These are phyloP conservation scores for Chaitophorus viminalis DNA, from an alignment of 2,888 invertebrate genomes.

Conservation along the genomic window DNA sequence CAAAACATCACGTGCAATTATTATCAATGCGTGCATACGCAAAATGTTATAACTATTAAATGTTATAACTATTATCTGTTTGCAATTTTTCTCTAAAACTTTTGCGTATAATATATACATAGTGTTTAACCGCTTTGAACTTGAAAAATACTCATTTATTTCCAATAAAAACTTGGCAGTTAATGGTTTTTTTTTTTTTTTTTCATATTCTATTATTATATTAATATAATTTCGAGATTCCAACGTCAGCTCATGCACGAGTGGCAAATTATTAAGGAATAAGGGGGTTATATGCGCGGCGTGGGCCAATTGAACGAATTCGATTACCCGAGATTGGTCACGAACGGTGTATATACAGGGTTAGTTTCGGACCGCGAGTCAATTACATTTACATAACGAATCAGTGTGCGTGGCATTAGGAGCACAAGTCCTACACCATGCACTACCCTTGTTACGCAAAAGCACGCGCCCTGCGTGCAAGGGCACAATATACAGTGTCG, in stretches of 20 bases:
- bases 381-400: constrained; percentile 58
- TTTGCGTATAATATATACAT: no score
- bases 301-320: constrained; percentile 50
- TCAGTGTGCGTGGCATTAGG: constrained; percentile 30
- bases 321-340: constrained; percentile 41
- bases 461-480: not conserved
- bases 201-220: not conserved
- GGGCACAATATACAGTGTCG: not conserved
- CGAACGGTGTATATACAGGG: not conserved
- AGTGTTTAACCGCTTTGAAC: no score
- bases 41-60: no score
- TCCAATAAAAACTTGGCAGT: no score
- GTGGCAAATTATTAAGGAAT: not conserved
- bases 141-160: no score
- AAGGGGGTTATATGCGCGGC: not conserved
- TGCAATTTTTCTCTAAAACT: no score
- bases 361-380: constrained; percentile 42
- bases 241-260: not conserved
- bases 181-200: not conserved
- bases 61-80: no score
- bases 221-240: no score
- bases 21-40: no score
- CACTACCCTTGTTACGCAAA: constrained; percentile 6
- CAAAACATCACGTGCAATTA: not conserved
- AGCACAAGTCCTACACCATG: not conserved